A percentile compares a stretch with the other conserved stretches of the same genome.
phyloP scores from a whole-genome alignment of 2,797 vertebrate species.

The Oreochromis mossambicus region DNA sequence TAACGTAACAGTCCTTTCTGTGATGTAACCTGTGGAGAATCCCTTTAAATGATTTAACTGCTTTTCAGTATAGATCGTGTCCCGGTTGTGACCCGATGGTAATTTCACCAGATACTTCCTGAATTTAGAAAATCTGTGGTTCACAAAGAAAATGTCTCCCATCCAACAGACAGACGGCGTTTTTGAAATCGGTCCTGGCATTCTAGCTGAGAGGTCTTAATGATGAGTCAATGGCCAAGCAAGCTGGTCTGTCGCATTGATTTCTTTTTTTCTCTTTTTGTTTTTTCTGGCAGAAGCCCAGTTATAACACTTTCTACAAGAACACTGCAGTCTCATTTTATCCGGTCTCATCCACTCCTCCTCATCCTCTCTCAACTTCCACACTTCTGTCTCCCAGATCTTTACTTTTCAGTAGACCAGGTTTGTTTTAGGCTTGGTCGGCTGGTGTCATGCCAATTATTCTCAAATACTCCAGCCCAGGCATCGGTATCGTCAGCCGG shows the following conservation, averaged over 20 bases:
- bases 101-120: neutral
- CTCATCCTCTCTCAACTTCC: neutral
- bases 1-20: neutral
- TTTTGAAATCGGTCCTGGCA: neutral
- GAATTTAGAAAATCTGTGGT: neutral
- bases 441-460: conserved; percentile 49
- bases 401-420: neutral
- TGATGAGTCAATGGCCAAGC: neutral
- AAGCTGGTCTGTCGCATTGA: neutral
- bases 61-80: neutral
- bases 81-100: neutral
- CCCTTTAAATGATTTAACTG: neutral
- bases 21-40: neutral
- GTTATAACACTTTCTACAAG: neutral
- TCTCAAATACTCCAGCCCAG: conserved; percentile 48
- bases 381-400: neutral
- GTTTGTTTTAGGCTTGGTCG: conserved; percentile 27
- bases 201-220: neutral
- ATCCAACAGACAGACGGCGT: neutral
- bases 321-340: neutral
- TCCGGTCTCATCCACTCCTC: neutral
- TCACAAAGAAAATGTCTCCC: neutral
- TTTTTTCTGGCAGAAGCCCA: neutral
- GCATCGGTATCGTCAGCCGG: conserved; percentile 33
- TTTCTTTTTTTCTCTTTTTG: neutral